Base-by-base conservation (phyloP, 2,888 invertebrate genomes). In the Meteorus cinctellus region DNA sequence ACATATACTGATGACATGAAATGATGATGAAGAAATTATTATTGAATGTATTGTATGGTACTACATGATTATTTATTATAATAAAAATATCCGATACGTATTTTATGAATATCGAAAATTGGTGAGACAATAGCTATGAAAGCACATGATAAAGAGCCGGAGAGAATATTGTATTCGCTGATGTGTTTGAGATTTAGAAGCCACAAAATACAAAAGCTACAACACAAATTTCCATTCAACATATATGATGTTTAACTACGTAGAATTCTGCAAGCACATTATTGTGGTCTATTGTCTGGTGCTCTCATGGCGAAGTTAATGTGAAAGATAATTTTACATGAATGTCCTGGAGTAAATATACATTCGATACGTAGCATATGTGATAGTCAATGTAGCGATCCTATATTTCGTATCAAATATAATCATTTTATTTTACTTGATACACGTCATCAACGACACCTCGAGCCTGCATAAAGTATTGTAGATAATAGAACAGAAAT, bases 121-220 rank as follows among this genome's bases (percentile, higher is more conserved):
- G 8, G 4, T n/a, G 2, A 24, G 24, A 55, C 55, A 55, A 19
- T 55, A 19, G 48, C n/a, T 16, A 5, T 27, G 19, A 34, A 41
- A 27, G 41, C 45, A 31, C 6, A 55, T n/a, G 14, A 48, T 48
- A 8, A 6, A 55, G 19, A 55, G 19, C 5, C 48, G n/a, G 8
- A 8, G 19, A 63, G 51, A 31, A n/a, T 51, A 16, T 41, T 66
- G 31, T 55, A 55, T 55, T 55, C 55, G 19, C 34, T 71, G 67
- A 83, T 84, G 85, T 82, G 83, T 84, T 84, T 84, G 84, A 86
- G 85, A 86, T 85, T 86, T 84, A 83, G 86, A 86, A 86, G 86
- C 86, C 86, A 80, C 83, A 85, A 84, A 86, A 86, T 85, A 85
- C 84, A 85, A 87, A 86, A 84, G 85, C 86, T 87, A 82, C 29